Base-by-base conservation (phyloP, 2,888 invertebrate genomes). In the Alviniconcha strummeri region DNA sequence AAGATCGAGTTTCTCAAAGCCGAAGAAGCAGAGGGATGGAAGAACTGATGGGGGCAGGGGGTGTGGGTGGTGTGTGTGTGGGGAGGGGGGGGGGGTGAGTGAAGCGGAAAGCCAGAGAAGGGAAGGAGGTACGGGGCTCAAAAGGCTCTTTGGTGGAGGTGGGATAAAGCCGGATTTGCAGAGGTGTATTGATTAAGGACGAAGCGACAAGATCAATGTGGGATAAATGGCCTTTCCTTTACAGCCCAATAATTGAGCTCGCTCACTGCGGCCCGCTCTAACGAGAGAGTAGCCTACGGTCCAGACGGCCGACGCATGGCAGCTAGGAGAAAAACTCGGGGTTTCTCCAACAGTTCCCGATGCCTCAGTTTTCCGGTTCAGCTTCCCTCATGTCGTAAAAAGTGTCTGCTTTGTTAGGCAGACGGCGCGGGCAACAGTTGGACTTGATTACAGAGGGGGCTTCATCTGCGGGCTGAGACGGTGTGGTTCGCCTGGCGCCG, bases 161-260 rank as follows among this genome's bases (percentile, higher is more conserved):
- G 69, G n/a, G 69, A 69, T 69, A 69, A 69, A 17, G 69, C 15
- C 13, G 69, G 69, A 69, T 69, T 69, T 69, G 69, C 69, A 17
- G 69, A n/a, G 69, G 69, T 69, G 69, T n/a, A 69, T 69, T 69
- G 69, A 69, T 69, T 15, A 69, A 69, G 69, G 55, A 55, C 52
- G 55, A 52, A 15, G 74, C 9, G 74, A 54, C 52, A 17, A 54
- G 52, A 74, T 69, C 69, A 69, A n/a, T 69, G 69, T 6, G 6
- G n/a, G 69, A 17, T 15, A 15, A 69, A 69, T 6, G 15, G 69
- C 15, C 69, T n/a, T 69, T 69, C 69, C 69, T 69, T 15, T 17
- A 13, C 69, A 13, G 69, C n/a, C 69, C 69, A 69, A 69, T 69
- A 13, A 69, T 69, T 17, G 69, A 69, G 69, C 17, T 6, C n/a